Evolutionary conservation across 2,113 vertebrate genomes (phyloP), one percentile per base, ranked within the genome.

Genomic region (Odontesthes bonariensis): DNA sequence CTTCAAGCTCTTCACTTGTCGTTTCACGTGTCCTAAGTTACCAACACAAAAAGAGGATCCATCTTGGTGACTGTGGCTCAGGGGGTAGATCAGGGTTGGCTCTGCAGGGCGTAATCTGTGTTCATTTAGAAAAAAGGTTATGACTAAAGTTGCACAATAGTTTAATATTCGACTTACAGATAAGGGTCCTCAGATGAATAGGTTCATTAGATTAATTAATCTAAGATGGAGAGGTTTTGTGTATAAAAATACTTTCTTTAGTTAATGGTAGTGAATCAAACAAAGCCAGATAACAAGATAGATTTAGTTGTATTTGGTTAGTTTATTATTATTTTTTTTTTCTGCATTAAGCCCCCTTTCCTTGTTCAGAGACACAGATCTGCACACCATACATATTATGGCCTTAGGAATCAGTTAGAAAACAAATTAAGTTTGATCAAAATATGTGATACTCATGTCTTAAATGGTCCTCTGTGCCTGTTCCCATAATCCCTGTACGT

Each of bases 381-480:
- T 51, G 40, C 73, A 79, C 51, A 56, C 20, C 2, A 33, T 46
- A 68, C 52, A 79, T 55, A 44, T 83, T 33, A 69, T 77, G 82
- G 84, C 86, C 85, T 89, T 82, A 87, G 79, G 73, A 87, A 77
- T 84, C 86, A 68, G 67, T 84, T 73, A 82, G 84, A 75, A 71
- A 61, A 73, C 72, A 61, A 77, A 83, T 69, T 78, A 58, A 85
- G 69, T 71, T 69, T 80, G 85, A 90, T 90, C 65, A 69, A 83
- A 82, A 84, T 83, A 71, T 83, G 87, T 90, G 82, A 89, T 83
- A 85, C 54, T 83, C 77, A 77, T 92, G 86, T 93, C 91, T 93
- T 92, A 91, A 89, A 77, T 83, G 77, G 88, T 91, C 88, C 88
- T 90, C 90, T 84, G 91, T 93, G 93, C 92, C 92, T 92, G 85